Evolutionary conservation across 2,113 vertebrate species (phyloP).

Genomic region (Phaethon lepturus): DNA sequence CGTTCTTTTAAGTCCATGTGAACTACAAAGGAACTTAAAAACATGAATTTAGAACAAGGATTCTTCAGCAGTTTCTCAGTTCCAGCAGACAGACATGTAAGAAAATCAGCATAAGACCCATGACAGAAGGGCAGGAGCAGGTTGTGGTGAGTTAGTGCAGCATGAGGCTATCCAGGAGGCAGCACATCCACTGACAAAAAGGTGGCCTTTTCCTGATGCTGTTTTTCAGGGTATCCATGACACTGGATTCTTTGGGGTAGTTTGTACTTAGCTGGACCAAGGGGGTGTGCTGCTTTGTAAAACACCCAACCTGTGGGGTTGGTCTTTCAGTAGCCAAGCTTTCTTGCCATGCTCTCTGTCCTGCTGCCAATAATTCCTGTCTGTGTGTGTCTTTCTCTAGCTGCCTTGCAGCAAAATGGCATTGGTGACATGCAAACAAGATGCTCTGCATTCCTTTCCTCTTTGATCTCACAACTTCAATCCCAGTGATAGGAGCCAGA

Average conservation of each 20-base stretch:
- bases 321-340: background rate
- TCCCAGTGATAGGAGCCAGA: conserved; percentile 25
- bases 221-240: background rate
- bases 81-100: background rate
- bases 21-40: background rate
- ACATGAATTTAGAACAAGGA: background rate
- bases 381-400: conserved; percentile 21
- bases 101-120: accelerated
- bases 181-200: background rate
- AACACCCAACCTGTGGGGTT: accelerated
- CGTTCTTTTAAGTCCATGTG: background rate
- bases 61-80: background rate
- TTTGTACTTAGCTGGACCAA: background rate
- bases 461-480: conserved; percentile 45
- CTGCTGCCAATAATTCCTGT: background rate
- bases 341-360: background rate
- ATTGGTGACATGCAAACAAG: conserved; percentile 35
- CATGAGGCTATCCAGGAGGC: background rate
- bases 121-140: background rate
- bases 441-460: conserved; percentile 44
- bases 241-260: background rate
- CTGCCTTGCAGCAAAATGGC: conserved; percentile 53
- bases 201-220: background rate
- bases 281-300: background rate
- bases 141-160: background rate